Evolutionary conservation across 2,888 invertebrate genomes (phyloP), one percentile per base, ranked within the genome.

Genomic region (Heliconius hortense): DNA sequence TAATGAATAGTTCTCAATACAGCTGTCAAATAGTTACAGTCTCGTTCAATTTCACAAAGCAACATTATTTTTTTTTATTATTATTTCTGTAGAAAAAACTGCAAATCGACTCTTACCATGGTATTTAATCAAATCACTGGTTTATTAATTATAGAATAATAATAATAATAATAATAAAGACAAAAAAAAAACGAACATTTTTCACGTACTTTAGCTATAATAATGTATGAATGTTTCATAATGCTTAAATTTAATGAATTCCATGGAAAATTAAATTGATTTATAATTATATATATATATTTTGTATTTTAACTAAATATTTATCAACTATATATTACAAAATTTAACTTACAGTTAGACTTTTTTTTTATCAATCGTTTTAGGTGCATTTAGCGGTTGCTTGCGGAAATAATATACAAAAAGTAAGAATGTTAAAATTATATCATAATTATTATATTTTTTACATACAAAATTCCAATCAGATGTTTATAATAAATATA

Each of bases 301-400:
- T 91, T 93, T 93, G 89, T 92, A 92, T 93, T 92, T 92, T 92
- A 92, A 92, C 93, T 94, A 93, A 88, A 91, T 91, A 90, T 87
- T 92, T 93, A 93, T 90, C 85, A 93, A 92, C 93, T 94, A 94
- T 94, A 94, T 94, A 93, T 93, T 93, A 93, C 93, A 94, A 91
- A 81, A 87, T 90, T 91, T 90, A 91, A 91, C 93, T 92, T 93
- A 93, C 81, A 89, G 82, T 89, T 91, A 90, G 83, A 85, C 31
- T 84, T 89, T 88, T 90, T 84, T 89, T 88, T 90, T 82, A 91
- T 93, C 94, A 93, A 93, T 93, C 87, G 93, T 90, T 89, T 86
- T 83, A 84, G 82, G 83, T 81, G 84, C 79, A 85, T 87, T 86
- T 83, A 86, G 88, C 89, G 88, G 87, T 84, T 88, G 86, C 81